These are phyloP conservation scores for Didymodactylos carnosus DNA, from an alignment of 2,888 invertebrate genomes.

Conservation along the genomic window DNA sequence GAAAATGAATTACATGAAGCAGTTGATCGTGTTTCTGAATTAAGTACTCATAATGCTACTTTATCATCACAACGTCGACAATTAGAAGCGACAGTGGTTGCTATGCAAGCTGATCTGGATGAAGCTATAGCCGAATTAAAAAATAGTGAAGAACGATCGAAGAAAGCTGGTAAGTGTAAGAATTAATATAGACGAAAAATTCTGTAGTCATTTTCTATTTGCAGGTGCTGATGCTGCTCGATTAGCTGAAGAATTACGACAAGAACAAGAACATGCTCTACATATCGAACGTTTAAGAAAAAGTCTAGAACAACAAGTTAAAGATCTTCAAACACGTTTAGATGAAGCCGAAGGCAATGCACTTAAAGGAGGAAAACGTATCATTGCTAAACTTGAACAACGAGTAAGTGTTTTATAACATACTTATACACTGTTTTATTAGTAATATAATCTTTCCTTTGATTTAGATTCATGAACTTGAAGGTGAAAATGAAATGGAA, in stretches of 20 bases:
- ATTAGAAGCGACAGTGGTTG: constrained; percentile 90
- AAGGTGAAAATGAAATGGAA: constrained; percentile 79
- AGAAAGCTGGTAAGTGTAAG: constrained; percentile 23
- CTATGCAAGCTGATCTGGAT: constrained; percentile 90
- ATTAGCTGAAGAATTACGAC: constrained; percentile 90
- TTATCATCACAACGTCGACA: constrained; percentile 95
- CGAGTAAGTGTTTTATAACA: constrained; percentile 21
- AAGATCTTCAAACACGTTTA: constrained; percentile 74
- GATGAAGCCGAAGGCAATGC: constrained; percentile 93
- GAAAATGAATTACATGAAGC: constrained; percentile 93
- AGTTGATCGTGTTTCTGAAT: constrained; percentile 90
- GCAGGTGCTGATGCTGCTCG: constrained; percentile 56
- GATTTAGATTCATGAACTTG: constrained; percentile 29
- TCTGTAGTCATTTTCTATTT: not conserved
- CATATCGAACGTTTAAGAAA: constrained; percentile 95
- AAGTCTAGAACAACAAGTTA: constrained; percentile 88
- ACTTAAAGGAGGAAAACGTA: constrained; percentile 95
- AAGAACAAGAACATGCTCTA: constrained; percentile 95
- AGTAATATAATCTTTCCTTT: not conserved
- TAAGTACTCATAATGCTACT: constrained; percentile 75
- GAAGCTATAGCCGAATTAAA: constrained; percentile 94
- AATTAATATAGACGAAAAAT: too few species aligned
- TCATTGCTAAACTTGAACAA: constrained; percentile 92
- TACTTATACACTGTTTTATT: too few species aligned
- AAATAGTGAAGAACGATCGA: constrained; percentile 65